Evolutionary conservation across 2,797 vertebrate species (phyloP).

Genomic region (Clarias laeviceps): DNA sequence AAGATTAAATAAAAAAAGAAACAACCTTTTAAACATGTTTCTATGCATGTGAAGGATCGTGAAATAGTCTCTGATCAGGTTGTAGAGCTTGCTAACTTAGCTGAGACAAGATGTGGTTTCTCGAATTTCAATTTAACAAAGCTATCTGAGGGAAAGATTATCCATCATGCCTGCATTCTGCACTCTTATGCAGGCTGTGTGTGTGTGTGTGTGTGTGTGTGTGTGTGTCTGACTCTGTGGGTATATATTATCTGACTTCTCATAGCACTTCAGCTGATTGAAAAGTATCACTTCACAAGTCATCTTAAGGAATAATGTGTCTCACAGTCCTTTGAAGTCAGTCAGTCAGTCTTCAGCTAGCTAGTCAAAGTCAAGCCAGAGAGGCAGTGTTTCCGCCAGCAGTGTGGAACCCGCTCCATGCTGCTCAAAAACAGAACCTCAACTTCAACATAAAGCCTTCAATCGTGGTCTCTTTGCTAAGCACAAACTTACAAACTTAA

Average conservation of each 20-base stretch:
- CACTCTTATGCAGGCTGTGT: neutral
- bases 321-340: neutral
- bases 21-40: neutral
- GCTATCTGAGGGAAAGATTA: neutral
- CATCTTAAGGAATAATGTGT: constrained; percentile 23
- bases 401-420: constrained; percentile 1
- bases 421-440: constrained; percentile 50
- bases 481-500: neutral
- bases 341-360: neutral
- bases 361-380: neutral
- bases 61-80: neutral
- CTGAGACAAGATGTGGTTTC: neutral
- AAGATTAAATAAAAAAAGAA: neutral
- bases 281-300: constrained; percentile 32
- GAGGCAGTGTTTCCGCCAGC: neutral
- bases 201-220: neutral
- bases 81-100: neutral
- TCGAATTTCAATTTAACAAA: constrained; percentile 3
- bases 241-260: neutral
- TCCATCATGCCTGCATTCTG: neutral
- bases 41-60: neutral
- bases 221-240: neutral
- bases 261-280: constrained; percentile 3
- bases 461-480: neutral
- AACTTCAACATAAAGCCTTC: neutral